These are phyloP conservation scores for Girardinus metallicus DNA, from an alignment of 2,797 vertebrate genomes.

Conservation along the genomic window DNA sequence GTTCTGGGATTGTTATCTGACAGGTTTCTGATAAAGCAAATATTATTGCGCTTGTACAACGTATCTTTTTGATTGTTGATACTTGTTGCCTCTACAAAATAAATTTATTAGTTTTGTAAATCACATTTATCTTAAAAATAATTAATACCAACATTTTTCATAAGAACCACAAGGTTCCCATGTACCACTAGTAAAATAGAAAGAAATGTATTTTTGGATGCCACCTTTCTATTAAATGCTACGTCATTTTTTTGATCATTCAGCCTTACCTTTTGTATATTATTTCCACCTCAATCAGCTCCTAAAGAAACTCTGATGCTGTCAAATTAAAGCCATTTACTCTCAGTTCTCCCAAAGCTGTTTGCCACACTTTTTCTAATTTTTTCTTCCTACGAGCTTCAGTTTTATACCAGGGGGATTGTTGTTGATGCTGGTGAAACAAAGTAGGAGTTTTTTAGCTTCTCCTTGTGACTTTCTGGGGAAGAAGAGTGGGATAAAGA, in stretches of 20 bases:
- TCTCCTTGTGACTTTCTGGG: conserved; percentile 30
- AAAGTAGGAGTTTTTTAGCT: conserved; percentile 33
- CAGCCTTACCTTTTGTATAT: background rate
- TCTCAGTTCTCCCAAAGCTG: background rate
- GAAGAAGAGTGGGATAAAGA: conserved; percentile 19
- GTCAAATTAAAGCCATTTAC: background rate
- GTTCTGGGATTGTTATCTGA: background rate
- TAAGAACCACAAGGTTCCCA: background rate
- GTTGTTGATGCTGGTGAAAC: conserved; percentile 50
- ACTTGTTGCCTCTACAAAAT: background rate
- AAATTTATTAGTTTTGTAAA: background rate
- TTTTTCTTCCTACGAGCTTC: background rate
- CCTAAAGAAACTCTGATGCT: background rate
- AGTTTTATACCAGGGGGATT: conserved; percentile 26
- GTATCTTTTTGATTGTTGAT: background rate
- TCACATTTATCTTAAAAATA: background rate
- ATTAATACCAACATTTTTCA: background rate
- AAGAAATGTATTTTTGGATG: background rate
- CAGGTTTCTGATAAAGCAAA: background rate
- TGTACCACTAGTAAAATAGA: background rate
- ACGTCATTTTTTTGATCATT: background rate
- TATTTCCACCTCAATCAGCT: background rate
- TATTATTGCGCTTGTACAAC: background rate
- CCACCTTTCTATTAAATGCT: background rate
- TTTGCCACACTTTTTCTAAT: background rate